Conservation (phyloP, 2,797 vertebrate genomes). For the Eulemur mongoz region DNA sequence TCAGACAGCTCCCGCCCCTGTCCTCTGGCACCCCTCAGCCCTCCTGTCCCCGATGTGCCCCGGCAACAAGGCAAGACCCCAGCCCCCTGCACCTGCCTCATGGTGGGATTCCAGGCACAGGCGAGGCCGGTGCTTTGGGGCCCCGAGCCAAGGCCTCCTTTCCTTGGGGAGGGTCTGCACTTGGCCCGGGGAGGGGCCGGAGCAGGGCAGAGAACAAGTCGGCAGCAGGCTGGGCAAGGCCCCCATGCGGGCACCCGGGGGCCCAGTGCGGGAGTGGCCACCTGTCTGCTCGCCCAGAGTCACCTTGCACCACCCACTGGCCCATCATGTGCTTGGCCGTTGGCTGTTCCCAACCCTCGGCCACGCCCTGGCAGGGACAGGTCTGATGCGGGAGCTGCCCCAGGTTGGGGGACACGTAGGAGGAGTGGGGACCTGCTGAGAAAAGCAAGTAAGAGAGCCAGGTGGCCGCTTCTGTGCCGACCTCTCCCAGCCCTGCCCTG, state of each 20-base stretch:
- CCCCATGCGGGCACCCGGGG: not conserved
- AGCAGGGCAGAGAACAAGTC: not conserved
- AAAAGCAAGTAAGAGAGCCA: not conserved
- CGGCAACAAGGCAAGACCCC: not conserved
- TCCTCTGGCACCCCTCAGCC: not conserved
- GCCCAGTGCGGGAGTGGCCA: not conserved
- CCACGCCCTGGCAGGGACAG: not conserved
- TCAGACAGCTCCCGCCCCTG: not conserved
- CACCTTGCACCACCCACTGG: too few relatives aligned
- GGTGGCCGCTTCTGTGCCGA: accelerated
- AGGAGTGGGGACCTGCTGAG: not conserved
- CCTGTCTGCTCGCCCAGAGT: not conserved
- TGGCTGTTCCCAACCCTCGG: not conserved
- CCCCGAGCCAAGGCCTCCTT: not conserved
- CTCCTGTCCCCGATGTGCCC: not conserved
- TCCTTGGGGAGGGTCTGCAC: not conserved
- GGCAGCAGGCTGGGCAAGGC: not conserved
- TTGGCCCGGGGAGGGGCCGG: not conserved
- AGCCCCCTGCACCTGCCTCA: not conserved
- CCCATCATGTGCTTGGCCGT: not conserved
- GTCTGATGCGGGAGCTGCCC: too few relatives aligned
- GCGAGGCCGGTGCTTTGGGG: accelerated
- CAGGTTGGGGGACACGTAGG: too few relatives aligned
- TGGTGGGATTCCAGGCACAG: accelerated
- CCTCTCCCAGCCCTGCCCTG: accelerated